A percentile compares a stretch with the other conserved stretches of the same genome.
phyloP scores from a whole-genome alignment of 2,888 invertebrate species.

The Bhutanitis thaidina region DNA sequence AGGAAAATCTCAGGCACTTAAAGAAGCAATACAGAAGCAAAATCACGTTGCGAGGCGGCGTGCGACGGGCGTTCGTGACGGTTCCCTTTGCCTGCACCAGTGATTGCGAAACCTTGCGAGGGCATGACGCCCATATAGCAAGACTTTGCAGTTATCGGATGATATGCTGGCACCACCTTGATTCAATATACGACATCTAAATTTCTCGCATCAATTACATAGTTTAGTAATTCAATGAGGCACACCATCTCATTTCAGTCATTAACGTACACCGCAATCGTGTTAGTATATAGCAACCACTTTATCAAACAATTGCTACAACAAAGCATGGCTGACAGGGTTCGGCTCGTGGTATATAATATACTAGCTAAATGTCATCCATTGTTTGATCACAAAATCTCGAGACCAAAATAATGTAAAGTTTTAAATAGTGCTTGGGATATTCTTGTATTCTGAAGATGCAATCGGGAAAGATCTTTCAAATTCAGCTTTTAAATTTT shows the following conservation, averaged over 20 bases:
- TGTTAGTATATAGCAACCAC: too few relatives aligned
- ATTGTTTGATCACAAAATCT: too few relatives aligned
- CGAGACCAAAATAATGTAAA: too few relatives aligned
- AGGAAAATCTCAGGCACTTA: conserved; percentile 51
- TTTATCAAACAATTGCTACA: too few relatives aligned
- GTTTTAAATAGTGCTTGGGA: too few relatives aligned
- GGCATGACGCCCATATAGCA: conserved; percentile 38
- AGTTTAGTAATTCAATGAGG: conserved; percentile 26
- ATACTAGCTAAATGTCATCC: too few relatives aligned
- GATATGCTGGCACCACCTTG: conserved; percentile 20
- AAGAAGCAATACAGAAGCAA: conserved; percentile 57
- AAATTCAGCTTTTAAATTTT: too few relatives aligned
- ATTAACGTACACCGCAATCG: too few relatives aligned
- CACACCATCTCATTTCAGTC: neutral
- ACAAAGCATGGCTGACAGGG: too few relatives aligned
- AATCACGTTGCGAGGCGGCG: conserved; percentile 56
- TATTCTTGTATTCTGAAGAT: too few relatives aligned
- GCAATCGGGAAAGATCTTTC: too few relatives aligned
- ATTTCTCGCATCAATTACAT: conserved; percentile 22
- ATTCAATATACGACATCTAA: conserved; percentile 22
- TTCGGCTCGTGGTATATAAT: too few relatives aligned
- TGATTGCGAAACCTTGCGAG: conserved; percentile 53
- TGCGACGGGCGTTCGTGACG: conserved; percentile 50
- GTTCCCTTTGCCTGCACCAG: conserved; percentile 39
- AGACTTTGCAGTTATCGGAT: conserved; percentile 30